phyloP scores from a whole-genome alignment of 2,888 invertebrate genomes.

The Elmis aenea region DNA sequence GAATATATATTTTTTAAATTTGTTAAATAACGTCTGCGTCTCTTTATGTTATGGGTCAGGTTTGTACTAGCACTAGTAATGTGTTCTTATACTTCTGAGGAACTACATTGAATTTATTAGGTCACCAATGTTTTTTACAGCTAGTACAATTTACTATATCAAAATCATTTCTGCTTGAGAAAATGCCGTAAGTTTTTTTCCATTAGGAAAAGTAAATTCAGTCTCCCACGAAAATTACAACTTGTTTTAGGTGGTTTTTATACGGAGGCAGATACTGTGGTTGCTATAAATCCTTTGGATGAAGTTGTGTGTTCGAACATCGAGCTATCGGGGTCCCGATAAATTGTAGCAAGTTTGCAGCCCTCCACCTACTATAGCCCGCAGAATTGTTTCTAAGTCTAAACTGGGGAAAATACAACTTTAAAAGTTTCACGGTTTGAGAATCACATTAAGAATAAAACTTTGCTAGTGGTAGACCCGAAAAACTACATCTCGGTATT shows the following conservation, averaged over 20 bases:
- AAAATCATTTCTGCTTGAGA: no score
- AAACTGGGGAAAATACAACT: constrained; percentile 19
- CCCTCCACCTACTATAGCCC: constrained; percentile 15
- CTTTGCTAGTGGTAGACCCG: constrained; percentile 14
- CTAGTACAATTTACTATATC: no score
- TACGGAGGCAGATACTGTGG: constrained; percentile 4
- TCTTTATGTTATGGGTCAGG: no score
- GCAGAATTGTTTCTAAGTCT: constrained; percentile 19
- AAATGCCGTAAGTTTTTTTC: no score
- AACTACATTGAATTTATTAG: no score
- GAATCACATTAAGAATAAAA: constrained; percentile 18
- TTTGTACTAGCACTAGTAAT: no score
- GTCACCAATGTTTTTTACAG: no score
- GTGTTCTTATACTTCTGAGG: no score
- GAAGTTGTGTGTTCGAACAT: constrained; percentile 19
- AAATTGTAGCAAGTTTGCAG: constrained; percentile 16
- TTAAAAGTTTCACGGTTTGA: constrained; percentile 17
- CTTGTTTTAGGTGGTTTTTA: constrained; percentile 9
- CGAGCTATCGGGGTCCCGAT: constrained; percentile 18
- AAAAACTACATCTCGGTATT: constrained; percentile 13
- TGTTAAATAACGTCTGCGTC: no score
- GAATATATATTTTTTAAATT: no score
- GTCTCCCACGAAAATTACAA: no score
- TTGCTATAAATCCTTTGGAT: constrained; percentile 16
- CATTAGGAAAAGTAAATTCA: no score